Percentiles rank a stretch among this genome's conserved stretches.
Evolutionary conservation across 1,140 invertebrate species (phyloP).

Genomic region (Camponotus vicinus): DNA sequence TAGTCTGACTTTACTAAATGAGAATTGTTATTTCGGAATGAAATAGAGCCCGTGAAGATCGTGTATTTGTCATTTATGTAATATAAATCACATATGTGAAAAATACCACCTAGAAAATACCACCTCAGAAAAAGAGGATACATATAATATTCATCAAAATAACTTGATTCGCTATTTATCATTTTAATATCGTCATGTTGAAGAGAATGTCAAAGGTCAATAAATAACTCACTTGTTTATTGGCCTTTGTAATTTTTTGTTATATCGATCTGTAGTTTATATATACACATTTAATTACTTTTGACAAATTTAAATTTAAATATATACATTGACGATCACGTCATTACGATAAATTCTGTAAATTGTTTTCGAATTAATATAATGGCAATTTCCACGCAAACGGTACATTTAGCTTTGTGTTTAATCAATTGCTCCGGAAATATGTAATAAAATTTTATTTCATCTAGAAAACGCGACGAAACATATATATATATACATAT

Average conservation of each 20-base stretch:
- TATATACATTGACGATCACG: not conserved
- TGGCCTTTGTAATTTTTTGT: slow-evolving; percentile 6
- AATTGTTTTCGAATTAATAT: not conserved
- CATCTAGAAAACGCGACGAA: not conserved
- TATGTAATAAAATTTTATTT: slow-evolving; percentile 44
- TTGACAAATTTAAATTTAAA: slow-evolving; percentile 16
- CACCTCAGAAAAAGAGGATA: not conserved
- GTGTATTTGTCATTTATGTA: slow-evolving; percentile 10
- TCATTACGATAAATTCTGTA: not conserved
- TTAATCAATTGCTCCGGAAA: slow-evolving; percentile 20
- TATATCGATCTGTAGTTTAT: too few species aligned
- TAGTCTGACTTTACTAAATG: not conserved
- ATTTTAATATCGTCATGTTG: not conserved
- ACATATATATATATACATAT: not conserved
- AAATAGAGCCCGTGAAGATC: not conserved
- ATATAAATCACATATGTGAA: slow-evolving; percentile 17
- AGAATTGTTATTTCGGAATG: not conserved
- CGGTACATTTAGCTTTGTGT: not conserved
- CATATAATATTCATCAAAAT: not conserved
- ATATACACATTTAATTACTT: not conserved
- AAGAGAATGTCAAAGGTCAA: not conserved
- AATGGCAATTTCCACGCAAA: not conserved
- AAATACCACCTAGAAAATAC: slow-evolving; percentile 30
- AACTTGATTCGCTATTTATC: slow-evolving; percentile 5
- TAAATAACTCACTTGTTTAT: slow-evolving; percentile 15